Evolutionary conservation across 2,797 vertebrate genomes (phyloP).

Genomic region (Acestrorhynchus altus): DNA sequence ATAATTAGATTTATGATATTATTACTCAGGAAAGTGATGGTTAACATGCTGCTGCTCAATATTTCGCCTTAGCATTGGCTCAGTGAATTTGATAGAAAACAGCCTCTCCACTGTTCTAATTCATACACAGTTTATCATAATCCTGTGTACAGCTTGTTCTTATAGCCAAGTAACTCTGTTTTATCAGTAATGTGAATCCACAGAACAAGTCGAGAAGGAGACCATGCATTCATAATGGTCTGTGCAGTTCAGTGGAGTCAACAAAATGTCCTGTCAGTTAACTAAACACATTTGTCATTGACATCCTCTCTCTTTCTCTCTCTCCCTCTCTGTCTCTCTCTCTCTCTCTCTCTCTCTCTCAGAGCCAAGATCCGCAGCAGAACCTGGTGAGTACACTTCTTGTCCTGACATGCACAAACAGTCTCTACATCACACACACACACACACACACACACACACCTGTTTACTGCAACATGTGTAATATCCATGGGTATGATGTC

Average conservation of each 20-base stretch:
- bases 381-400: slow-evolving; percentile 82
- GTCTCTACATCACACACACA: slow-evolving; percentile 4
- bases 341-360: slow-evolving; percentile 50
- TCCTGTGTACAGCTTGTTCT: no score
- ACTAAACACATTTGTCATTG: background rate
- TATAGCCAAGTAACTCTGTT: no score
- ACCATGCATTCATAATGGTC: no score
- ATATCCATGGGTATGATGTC: background rate
- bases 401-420: slow-evolving; percentile 51
- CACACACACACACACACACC: slow-evolving; percentile 2
- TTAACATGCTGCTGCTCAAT: no score
- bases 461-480: slow-evolving; percentile 1
- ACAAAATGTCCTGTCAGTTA: background rate
- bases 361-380: slow-evolving; percentile 95
- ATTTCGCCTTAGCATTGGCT: no score
- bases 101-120: no score
- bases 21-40: no score
- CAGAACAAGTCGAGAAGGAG: no score
- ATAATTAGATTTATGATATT: no score
- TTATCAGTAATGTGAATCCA: no score
- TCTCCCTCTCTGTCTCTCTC: slow-evolving; percentile 29
- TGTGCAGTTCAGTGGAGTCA: background rate
- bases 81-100: no score
- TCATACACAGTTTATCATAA: no score
- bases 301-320: slow-evolving; percentile 14